Evolutionary conservation across 2,113 vertebrate species (phyloP).

Genomic region (Mormoops blainvillei): DNA sequence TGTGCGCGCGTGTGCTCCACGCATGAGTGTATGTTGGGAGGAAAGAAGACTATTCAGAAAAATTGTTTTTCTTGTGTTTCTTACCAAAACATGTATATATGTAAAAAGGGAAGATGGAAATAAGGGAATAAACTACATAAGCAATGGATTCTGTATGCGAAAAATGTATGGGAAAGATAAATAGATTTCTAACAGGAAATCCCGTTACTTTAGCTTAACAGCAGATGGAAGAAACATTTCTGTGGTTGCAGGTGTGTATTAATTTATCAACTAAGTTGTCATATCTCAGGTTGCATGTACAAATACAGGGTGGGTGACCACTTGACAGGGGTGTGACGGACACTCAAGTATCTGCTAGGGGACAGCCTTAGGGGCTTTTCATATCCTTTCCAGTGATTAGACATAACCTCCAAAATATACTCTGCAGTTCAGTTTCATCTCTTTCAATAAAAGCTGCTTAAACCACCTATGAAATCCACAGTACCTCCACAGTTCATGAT

Average conservation of each 20-base stretch:
- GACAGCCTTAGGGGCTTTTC: not conserved
- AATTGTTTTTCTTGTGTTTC: not conserved
- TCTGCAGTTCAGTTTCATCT: not conserved
- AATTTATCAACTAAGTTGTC: not conserved
- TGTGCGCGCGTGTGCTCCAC: not conserved
- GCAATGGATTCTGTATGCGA: not conserved
- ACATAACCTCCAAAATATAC: not conserved
- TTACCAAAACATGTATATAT: not conserved
- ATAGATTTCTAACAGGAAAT: not conserved
- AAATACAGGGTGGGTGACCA: not conserved
- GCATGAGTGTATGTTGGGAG: not conserved
- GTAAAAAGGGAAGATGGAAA: not conserved
- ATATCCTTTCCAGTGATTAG: not conserved
- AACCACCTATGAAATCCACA: conserved; percentile 6
- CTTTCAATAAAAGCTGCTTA: not conserved
- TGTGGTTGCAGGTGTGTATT: not conserved
- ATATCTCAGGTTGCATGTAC: not conserved
- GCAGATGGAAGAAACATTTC: not conserved
- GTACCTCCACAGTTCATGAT: conserved; percentile 99
- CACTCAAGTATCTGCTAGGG: not conserved
- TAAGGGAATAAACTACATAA: not conserved
- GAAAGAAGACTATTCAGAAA: not conserved
- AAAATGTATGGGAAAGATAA: not conserved
- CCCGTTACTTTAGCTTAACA: not conserved
- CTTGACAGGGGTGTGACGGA: not conserved